Evolutionary conservation across 2,888 invertebrate genomes (phyloP), one percentile per base, ranked within the genome.

Genomic region (Amphipyra tragopoginis): DNA sequence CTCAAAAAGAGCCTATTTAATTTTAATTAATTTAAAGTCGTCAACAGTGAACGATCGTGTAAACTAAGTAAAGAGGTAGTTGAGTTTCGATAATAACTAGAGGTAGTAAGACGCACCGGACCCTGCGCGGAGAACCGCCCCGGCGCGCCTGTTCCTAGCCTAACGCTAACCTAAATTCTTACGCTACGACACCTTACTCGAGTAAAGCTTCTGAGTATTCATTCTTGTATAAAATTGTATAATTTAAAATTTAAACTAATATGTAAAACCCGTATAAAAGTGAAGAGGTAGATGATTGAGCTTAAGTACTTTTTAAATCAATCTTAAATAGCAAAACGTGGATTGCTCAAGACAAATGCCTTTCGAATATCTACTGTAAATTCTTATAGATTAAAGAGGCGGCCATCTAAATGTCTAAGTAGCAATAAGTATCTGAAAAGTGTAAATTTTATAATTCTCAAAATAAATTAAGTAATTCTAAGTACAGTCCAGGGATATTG

Each of bases 121-220:
- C 93, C 93, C 93, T 93, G 89, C 91, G 92, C 93, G 90, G 90
- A 79, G 77, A 70, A 69, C 90, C 91, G 91, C 90, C 90, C 91
- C 92, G 91, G 86, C 90, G 88, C 91, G 87, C 87, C 82, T 73
- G 75, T 82, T 69, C 78, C 84, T 88, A 90, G 59, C 68, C 85
- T 91, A 91, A 73, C 79, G 56, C 86, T 92, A 92, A 61, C 65
- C 84, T 90, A 89, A 65, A 72, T 69, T 72, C 86, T 85, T 92
- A 92, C 53, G 60, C 87, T 91, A 93, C 71, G 80, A 91, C 90
- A 93, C 93, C 93, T 93, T 93, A 94, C 93, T 89, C 92, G 86
- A 93, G 93, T 94, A 93, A 94, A 94, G 94, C 94, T 94, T 94
- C 91, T 94, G 94, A 94, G 94, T 94, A 94, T 94, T 94, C 81